phyloP scores from a whole-genome alignment of 2,888 invertebrate species.

The Scrobipalpa costella region DNA sequence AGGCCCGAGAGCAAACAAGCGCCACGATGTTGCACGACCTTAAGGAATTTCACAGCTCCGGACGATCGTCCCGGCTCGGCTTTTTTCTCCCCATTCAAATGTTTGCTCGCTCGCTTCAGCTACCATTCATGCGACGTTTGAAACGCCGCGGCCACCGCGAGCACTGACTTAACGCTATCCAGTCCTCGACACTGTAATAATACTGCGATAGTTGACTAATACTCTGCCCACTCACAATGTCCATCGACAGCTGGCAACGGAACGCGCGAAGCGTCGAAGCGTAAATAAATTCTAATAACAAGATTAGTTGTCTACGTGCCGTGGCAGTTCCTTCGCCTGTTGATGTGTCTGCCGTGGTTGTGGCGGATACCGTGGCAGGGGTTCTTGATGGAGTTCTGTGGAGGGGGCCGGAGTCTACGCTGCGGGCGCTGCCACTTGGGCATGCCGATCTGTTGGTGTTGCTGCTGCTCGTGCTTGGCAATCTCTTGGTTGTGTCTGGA shows the following conservation, averaged over 20 bases:
- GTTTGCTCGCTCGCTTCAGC: conserved; percentile 77
- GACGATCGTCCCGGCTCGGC: conserved; percentile 61
- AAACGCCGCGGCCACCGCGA: conserved; percentile 72
- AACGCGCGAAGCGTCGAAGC: conserved; percentile 79
- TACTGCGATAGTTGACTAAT: conserved; percentile 81
- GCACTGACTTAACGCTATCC: conserved; percentile 75
- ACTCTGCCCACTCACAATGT: conserved; percentile 79
- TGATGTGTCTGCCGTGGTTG: conserved; percentile 68
- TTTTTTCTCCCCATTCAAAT: conserved; percentile 71
- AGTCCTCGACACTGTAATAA: conserved; percentile 80
- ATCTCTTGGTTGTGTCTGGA: conserved; percentile 81
- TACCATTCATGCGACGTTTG: conserved; percentile 76
- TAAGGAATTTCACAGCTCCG: conserved; percentile 80
- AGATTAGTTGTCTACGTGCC: conserved; percentile 65
- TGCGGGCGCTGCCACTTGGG: conserved; percentile 66
- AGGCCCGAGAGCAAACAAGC: conserved; percentile 75
- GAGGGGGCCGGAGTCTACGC: conserved; percentile 67
- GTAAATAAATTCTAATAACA: conserved; percentile 67
- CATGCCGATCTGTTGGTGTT: conserved; percentile 42
- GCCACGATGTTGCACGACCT: conserved; percentile 76
- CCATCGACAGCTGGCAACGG: conserved; percentile 77
- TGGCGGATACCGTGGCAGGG: conserved; percentile 72
- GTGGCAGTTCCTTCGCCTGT: conserved; percentile 72
- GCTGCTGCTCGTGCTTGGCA: conserved; percentile 43
- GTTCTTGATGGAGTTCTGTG: conserved; percentile 66